Evolutionary conservation across 2,113 vertebrate species (phyloP), one percentile per base, ranked within the genome.

Genomic region (Chinchilla lanigera): DNA sequence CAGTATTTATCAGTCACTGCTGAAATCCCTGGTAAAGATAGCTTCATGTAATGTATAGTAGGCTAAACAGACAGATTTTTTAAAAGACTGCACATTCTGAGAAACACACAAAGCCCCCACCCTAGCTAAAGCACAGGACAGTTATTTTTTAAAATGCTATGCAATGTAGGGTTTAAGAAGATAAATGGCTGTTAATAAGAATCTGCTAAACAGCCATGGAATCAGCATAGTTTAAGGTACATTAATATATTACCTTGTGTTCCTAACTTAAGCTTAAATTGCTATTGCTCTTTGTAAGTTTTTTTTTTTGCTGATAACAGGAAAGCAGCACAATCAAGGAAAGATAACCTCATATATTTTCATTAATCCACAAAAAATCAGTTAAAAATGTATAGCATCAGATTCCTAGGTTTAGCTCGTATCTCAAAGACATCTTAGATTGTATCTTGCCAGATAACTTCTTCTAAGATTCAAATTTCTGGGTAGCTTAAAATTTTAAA

Each of bases 241-340:
- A 61, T 85, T 56, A 81, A 86, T 50, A 58, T 28, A 13, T 19
- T 41, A 63, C 11, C 71, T 47, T 38, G n/a, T 44, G 9, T 44
- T 80, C 50, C 47, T 86, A 89, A 52, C 20, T 41, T 60, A 73
- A 86, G 67, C 54, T 73, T 65, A 13, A 56, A n/a, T 28, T 80
- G 47, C 56, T 78, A 28, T 6, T 61, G 9, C 52, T 50, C 82
- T 73, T 60, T 54, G 13, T 60, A 35, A 35, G 7, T 30, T 4
- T 85, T 85, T 94, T n/a, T 92, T 85, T 94, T n/a, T 92, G 61
- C n/a, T 84, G 22, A 4, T 65, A 52, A n/a, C 2, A 82, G 67
- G 54, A 65, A 83, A 86, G 35, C 14, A 80, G 50, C 3, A n/a
- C 58, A 33, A 78, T n/a, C 19, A 75, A 89, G 75, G 28, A 86